A percentile compares a stretch with the other conserved stretches of the same genome.
Evolutionary conservation across 2,888 invertebrate genomes (phyloP).

Genomic region (Halictus quadricinctus): DNA sequence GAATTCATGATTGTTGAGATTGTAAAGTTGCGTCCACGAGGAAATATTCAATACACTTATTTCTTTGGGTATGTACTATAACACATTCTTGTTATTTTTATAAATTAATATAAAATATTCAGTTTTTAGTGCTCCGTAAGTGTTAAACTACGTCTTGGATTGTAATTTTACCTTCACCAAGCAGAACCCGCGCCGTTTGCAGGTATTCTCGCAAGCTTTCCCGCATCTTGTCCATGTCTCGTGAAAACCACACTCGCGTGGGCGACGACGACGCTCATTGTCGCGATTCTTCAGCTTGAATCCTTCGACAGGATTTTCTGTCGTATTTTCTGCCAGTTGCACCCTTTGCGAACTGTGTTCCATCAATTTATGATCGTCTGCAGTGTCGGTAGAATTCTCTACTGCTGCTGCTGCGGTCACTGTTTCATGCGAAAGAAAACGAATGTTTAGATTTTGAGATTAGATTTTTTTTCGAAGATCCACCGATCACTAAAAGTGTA

Average conservation of each 20-base stretch:
- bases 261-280: not conserved
- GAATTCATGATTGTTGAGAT: not conserved
- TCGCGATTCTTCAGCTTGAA: not conserved
- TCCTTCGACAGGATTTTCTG: not conserved
- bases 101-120: no score
- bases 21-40: no score
- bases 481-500: no score
- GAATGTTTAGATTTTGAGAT: not conserved
- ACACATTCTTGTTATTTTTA: no score
- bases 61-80: no score
- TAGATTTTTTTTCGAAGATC: no score
- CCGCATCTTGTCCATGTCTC: not conserved
- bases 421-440: not conserved
- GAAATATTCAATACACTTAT: no score
- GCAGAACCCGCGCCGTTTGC: not conserved
- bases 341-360: not conserved
- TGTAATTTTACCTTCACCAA: not conserved
- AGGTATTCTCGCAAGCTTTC: not conserved
- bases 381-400: not conserved
- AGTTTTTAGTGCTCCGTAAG: no score
- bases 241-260: not conserved
- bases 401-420: not conserved
- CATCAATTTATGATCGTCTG: not conserved
- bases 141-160: not conserved
- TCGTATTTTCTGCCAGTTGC: not conserved